Base-by-base conservation (phyloP, 2,888 invertebrate genomes). In the Dorcus parallelipipedus region DNA sequence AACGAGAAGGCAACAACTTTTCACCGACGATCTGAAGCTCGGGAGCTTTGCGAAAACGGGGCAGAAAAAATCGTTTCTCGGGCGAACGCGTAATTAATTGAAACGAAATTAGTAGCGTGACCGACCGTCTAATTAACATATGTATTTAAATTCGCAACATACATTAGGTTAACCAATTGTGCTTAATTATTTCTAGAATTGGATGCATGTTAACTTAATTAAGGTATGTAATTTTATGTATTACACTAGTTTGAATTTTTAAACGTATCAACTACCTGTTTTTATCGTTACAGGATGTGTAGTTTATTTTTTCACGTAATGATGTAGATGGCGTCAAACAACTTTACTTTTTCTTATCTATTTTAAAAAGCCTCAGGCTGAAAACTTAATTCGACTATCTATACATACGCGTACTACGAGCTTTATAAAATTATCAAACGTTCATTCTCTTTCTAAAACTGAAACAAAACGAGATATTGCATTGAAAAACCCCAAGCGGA, bases 271-370 rank as follows among this genome's bases (percentile, higher is more conserved):
- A 45, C 45, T 45, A 45, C 45, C 45, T 45, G 45, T 45, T 45
- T 45, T 45, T 45, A 45, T 45, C 45, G 45, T 20, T 45, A 20
- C 45, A 45, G 45, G 45, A 45, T 45, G 45, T 45, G 45, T 45
- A 45, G 45, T 45, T 45, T 17, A 45, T 45, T 45, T 45, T 45
- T 45, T 45, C 14, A 45, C 23, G 7, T 45, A 45, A 45, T 20
- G 45, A 10, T 20, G 7, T 33, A 33, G 45, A 45, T 45, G 45
- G 45, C 45, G 45, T 45, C 45, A 20, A 45, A 20, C 45, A 45
- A 45, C 45, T 45, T 45, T 45, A 45, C 23, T 45, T 45, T 45
- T 45, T 42, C 9, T 45, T 45, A 45, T 45, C 45, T 45, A 45
- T 45, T 45, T 45, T 20, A 45, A 45, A 20, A 20, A 9, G 45